Evolutionary conservation across 30 jellyfish, hydroid and myxozoan species (phyloP).

Genomic region (Pseudorhiza aurosa): DNA sequence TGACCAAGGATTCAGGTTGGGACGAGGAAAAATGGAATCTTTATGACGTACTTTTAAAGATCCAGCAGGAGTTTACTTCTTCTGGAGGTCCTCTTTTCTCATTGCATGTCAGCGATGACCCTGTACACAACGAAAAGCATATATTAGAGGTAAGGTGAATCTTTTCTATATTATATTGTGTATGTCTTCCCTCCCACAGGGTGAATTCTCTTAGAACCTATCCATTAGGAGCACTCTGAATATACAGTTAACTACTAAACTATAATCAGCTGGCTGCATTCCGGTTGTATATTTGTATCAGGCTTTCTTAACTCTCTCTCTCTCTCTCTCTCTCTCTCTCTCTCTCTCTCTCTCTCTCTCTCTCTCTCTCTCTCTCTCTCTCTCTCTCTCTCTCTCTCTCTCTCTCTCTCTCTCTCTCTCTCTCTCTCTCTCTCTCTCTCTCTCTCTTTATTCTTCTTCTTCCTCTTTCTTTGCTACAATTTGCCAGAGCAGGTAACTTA

Average conservation of each 20-base stretch:
- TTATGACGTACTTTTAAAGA: slow-evolving; percentile 45
- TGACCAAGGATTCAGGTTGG: slow-evolving; percentile 71
- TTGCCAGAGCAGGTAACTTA: too few species aligned
- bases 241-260: too few species aligned
- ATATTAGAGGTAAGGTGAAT: slow-evolving; percentile 85
- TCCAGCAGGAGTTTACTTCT: slow-evolving; percentile 91
- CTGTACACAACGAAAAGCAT: slow-evolving; percentile 89
- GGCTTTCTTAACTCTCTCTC: too few species aligned
- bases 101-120: slow-evolving; percentile 97
- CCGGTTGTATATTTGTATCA: too few species aligned
- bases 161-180: too few species aligned
- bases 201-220: too few species aligned
- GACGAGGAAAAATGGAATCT: slow-evolving; percentile 76
- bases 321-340: slow-evolving; percentile 3
- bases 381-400: slow-evolving; percentile 3
- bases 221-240: too few species aligned
- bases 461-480: too few species aligned
- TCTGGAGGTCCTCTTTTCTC: slow-evolving; percentile 99
- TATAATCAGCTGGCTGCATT: too few species aligned
- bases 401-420: slow-evolving; percentile 3
- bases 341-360: neutral
- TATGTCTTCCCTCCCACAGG: too few species aligned
- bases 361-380: slow-evolving; percentile 3
- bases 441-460: too few species aligned
- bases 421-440: slow-evolving; percentile 3